Evolutionary conservation across 2,113 vertebrate genomes (phyloP).

Genomic region (Carassius gibelio): DNA sequence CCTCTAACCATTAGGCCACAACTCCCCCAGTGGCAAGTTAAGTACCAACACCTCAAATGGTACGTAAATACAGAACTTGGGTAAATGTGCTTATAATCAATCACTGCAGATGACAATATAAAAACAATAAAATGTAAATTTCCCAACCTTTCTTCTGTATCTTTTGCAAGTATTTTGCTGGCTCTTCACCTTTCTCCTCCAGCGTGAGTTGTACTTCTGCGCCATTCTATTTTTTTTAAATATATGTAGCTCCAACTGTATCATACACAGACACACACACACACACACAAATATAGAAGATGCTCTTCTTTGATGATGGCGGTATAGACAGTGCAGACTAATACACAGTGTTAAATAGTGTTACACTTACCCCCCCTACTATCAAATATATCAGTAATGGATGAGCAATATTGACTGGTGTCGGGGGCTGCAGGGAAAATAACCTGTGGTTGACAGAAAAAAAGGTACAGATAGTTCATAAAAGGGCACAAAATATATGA

Average conservation of each 20-base stretch:
- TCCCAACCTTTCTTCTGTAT: conserved; percentile 17
- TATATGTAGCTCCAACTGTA: conserved; percentile 5
- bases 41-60: conserved; percentile 18
- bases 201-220: conserved; percentile 9
- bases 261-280: no score
- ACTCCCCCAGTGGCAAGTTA: conserved; percentile 16
- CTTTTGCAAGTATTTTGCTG: conserved; percentile 20
- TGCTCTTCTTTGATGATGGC: conserved; percentile 15
- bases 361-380: conserved; percentile 8
- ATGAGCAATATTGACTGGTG: conserved; percentile 22
- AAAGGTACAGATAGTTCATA: conserved; percentile 17
- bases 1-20: no score
- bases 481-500: conserved; percentile 25
- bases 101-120: conserved; percentile 22
- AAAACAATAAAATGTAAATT: conserved; percentile 13
- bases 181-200: conserved; percentile 22
- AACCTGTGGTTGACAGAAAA: background rate
- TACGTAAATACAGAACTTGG: conserved; percentile 13
- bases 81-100: conserved; percentile 5
- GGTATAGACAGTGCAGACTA: conserved; percentile 14
- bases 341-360: conserved; percentile 20
- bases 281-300: conserved; percentile 10
- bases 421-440: conserved; percentile 14
- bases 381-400: conserved; percentile 23
- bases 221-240: conserved; percentile 2